Evolutionary conservation across 2,888 invertebrate species (phyloP).

Genomic region (Helleia helle): DNA sequence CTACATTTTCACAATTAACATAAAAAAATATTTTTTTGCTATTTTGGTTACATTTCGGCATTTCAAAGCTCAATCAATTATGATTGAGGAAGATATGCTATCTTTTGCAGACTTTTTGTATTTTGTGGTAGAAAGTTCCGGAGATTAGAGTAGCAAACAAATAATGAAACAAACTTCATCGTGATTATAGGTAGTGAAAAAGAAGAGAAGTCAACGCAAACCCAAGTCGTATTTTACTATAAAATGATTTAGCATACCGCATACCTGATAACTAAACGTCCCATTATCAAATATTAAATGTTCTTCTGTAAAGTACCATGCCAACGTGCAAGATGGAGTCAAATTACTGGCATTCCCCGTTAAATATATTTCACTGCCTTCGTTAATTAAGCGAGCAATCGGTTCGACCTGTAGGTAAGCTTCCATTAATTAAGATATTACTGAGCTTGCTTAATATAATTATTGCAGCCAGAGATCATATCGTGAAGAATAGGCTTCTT

Average conservation of each 20-base stretch:
- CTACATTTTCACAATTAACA: too few relatives aligned
- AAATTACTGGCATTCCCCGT: constrained; percentile 35
- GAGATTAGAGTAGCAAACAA: too few relatives aligned
- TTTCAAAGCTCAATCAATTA: too few relatives aligned
- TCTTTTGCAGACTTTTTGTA: too few relatives aligned
- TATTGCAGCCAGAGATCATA: too few relatives aligned
- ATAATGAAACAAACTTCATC: too few relatives aligned
- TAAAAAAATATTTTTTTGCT: too few relatives aligned
- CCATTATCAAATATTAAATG: constrained; percentile 18
- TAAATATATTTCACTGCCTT: constrained; percentile 26
- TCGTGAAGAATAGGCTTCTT: too few relatives aligned
- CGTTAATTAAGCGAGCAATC: constrained; percentile 28
- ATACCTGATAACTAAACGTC: constrained; percentile 27
- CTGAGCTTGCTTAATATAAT: too few relatives aligned
- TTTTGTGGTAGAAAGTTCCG: too few relatives aligned
- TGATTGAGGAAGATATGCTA: too few relatives aligned
- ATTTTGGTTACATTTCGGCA: too few relatives aligned
- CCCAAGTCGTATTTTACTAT: neutral
- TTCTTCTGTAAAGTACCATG: constrained; percentile 38
- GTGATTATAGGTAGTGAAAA: neutral
- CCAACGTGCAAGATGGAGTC: constrained; percentile 34
- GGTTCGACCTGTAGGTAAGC: constrained; percentile 20
- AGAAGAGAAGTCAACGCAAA: neutral
- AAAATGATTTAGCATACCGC: neutral
- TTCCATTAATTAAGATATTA: neutral